Evolutionary conservation across 2,888 invertebrate species (phyloP), one percentile per base, ranked within the genome.

Genomic region (Zygothrica quintamaculata): DNA sequence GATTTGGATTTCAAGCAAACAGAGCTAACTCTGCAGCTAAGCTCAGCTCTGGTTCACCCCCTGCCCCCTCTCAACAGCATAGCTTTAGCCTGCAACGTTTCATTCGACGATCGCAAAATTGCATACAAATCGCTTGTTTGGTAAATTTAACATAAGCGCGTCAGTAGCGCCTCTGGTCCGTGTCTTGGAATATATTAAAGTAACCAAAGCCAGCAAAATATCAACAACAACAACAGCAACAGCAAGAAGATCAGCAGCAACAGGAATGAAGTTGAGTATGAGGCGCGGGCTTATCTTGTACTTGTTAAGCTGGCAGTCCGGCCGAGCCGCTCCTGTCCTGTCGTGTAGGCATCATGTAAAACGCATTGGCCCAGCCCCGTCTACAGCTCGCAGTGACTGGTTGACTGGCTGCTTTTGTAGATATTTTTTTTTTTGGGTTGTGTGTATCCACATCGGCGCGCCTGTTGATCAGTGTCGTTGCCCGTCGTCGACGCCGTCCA

Each of bases 121-220:
- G 88, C 88, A 88, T 88, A 88, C 88, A 88, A 88, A 88, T 88
- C 87, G 88, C 71, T 88, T 88, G 88, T 87, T 88, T 88, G 88
- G 84, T 87, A 88, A 86, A 82, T 75, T 84, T 76, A 79, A 80
- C 82, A 87, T 84, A 81, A 76, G 82, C 80, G 82, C 80, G 85
- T 84, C 82, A 82, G 84, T 84, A 84, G 84, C 84, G 84, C 84
- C 84, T 84, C 84, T 76, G 74, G 68, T 67, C 53, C 47, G 74
- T 68, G 78, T 76, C 68, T 64, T 80, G 74, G 82, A 78, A 84
- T 84, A 84, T 84, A 80, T 84, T 84, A 77, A 78, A 53, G 48
- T 43, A 67, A 25, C 60, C 43, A 56, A 66, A 66, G 46, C 15
- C 55, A 67, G 52, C 59, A 26, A 11, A 34, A 58, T 43, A 44